phyloP scores from a whole-genome alignment of 2,888 invertebrate species.

The Dromius quadrimaculatus region DNA sequence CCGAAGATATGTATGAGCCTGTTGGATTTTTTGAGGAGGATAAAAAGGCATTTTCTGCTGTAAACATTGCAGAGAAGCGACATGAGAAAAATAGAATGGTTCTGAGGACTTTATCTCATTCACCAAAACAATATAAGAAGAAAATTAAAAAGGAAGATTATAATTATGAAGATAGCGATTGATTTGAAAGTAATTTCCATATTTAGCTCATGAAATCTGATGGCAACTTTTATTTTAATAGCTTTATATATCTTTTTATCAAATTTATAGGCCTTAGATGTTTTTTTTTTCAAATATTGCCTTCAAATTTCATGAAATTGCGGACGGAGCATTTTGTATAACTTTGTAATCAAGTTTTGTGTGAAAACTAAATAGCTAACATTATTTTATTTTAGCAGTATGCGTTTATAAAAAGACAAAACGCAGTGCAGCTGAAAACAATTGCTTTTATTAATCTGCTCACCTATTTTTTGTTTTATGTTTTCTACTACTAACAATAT shows the following conservation, averaged over 20 bases:
- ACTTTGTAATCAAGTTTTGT: not conserved
- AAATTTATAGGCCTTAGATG: too few relatives aligned
- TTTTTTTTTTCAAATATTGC: too few relatives aligned
- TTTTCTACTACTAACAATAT: not conserved
- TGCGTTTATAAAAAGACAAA: constrained; percentile 11
- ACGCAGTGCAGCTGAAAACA: constrained; percentile 7
- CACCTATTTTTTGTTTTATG: constrained; percentile 11
- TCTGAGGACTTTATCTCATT: constrained; percentile 38
- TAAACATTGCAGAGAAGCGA: not conserved
- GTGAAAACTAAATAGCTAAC: constrained; percentile 8
- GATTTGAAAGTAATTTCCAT: too few relatives aligned
- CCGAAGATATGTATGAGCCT: constrained; percentile 35
- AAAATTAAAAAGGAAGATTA: constrained; percentile 20
- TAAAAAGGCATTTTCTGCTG: not conserved
- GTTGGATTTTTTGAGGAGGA: not conserved
- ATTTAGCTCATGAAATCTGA: too few relatives aligned
- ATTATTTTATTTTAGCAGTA: constrained; percentile 8
- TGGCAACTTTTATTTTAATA: too few relatives aligned
- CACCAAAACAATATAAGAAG: constrained; percentile 39
- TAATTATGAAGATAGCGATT: constrained; percentile 46
- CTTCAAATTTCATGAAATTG: too few relatives aligned
- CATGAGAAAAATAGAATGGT: constrained; percentile 32
- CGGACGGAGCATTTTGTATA: not conserved
- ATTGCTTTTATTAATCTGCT: constrained; percentile 24
- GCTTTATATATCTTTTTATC: too few relatives aligned